Percentiles rank a stretch among this genome's conserved stretches.
Conservation (phyloP, 2,888 invertebrate genomes). For the Pyrrhosoma nymphula region DNA sequence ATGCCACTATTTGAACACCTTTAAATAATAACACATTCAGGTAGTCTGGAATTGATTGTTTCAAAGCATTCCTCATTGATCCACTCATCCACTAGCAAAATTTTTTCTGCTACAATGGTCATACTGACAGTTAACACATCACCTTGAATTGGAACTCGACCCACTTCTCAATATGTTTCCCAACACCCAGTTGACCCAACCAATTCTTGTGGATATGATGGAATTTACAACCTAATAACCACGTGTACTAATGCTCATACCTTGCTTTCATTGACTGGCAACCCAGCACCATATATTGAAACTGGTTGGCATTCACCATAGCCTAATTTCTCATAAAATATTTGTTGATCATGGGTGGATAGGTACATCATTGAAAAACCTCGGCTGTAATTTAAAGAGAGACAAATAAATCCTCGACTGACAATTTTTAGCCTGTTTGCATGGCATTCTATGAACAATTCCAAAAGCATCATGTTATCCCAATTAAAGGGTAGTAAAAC, state of each 20-base stretch:
- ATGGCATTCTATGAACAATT: no score
- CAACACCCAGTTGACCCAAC: no score
- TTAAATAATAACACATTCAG: no score
- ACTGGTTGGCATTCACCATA: constrained; percentile 73
- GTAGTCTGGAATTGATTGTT: no score
- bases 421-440: neutral
- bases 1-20: no score
- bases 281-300: constrained; percentile 63
- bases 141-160: no score
- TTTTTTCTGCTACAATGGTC: no score
- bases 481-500: neutral
- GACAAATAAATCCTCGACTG: constrained; percentile 34
- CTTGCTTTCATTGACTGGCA: neutral
- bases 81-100: no score
- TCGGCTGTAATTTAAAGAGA: constrained; percentile 71
- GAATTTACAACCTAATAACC: neutral
- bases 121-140: no score
- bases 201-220: no score
- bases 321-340: constrained; percentile 75
- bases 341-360: constrained; percentile 75
- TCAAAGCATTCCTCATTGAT: no score
- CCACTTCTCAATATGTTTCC: no score
- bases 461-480: neutral
- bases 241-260: neutral
- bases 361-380: constrained; percentile 74